These are phyloP conservation scores for Anguilla pacifica DNA, from an alignment of 2,797 vertebrate species.

Conservation along the genomic window DNA sequence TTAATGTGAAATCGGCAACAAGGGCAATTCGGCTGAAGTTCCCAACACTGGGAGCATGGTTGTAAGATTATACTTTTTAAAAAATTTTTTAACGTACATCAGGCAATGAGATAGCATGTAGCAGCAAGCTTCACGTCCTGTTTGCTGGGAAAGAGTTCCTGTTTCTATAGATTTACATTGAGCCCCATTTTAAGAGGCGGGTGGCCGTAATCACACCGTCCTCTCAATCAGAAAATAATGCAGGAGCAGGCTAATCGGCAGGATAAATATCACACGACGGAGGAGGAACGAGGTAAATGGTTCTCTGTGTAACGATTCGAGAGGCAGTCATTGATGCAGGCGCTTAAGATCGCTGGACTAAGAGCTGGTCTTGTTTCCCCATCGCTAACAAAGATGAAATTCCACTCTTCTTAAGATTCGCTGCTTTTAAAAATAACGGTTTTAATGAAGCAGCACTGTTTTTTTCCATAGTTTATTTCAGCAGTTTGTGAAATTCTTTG, in stretches of 20 bases:
- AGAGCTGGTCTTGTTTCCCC: background rate
- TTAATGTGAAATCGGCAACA: background rate
- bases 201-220: background rate
- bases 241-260: background rate
- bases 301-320: background rate
- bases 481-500: background rate
- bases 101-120: background rate
- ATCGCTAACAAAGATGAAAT: background rate
- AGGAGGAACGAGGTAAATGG: background rate
- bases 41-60: background rate
- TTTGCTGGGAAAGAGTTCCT: conserved; percentile 12
- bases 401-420: background rate
- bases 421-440: background rate
- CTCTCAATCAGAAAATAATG: background rate
- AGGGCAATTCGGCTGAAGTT: background rate
- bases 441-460: background rate
- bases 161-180: background rate
- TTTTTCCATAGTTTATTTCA: background rate
- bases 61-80: background rate
- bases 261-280: background rate
- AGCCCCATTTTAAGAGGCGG: background rate
- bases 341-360: background rate
- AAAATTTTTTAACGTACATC: background rate
- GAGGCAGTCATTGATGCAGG: background rate
- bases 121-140: conserved; percentile 32